These are phyloP conservation scores for Odontamblyopus rebecca DNA, from an alignment of 2,797 vertebrate species.

Conservation along the genomic window DNA sequence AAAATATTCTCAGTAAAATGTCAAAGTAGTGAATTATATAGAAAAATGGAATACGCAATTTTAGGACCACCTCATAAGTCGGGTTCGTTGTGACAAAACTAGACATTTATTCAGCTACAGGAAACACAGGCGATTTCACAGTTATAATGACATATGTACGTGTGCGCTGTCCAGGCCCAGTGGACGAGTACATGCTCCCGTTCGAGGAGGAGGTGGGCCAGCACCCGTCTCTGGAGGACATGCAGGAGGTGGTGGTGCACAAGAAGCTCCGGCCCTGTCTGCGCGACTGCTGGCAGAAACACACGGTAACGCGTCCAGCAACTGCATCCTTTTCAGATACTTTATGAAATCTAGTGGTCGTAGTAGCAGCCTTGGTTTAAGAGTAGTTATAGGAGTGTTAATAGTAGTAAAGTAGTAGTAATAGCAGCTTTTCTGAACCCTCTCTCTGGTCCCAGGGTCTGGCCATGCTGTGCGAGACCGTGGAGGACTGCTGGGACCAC, in stretches of 20 bases:
- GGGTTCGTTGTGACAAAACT: too few relatives aligned
- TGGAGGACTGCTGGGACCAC: conserved; percentile 99
- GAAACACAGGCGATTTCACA: too few relatives aligned
- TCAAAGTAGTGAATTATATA: too few relatives aligned
- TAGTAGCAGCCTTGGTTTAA: too few relatives aligned
- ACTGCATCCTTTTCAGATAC: too few relatives aligned
- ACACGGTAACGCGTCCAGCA: conserved; percentile 80
- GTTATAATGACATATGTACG: not conserved
- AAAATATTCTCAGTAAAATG: too few relatives aligned
- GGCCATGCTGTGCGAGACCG: conserved; percentile 94
- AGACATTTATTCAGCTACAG: too few relatives aligned
- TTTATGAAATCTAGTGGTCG: too few relatives aligned
- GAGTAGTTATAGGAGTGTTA: too few relatives aligned
- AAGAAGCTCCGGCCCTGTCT: conserved; percentile 95
- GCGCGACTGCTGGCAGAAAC: conserved; percentile 97
- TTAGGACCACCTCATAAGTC: too few relatives aligned
- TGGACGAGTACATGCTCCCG: conserved; percentile 96
- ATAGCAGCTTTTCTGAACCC: not conserved
- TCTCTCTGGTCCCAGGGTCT: conserved; percentile 79
- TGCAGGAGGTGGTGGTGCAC: conserved; percentile 98
- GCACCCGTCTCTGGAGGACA: conserved; percentile 97
- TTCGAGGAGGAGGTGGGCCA: conserved; percentile 98
- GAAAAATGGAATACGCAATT: too few relatives aligned
- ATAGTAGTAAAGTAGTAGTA: not conserved
- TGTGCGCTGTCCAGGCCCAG: conserved; percentile 79